A percentile compares a stretch with the other conserved stretches of the same genome.
These are phyloP conservation scores for Scaptodrosophila lebanonensis DNA, from an alignment of 1,140 invertebrate species.

Conservation along the genomic window DNA sequence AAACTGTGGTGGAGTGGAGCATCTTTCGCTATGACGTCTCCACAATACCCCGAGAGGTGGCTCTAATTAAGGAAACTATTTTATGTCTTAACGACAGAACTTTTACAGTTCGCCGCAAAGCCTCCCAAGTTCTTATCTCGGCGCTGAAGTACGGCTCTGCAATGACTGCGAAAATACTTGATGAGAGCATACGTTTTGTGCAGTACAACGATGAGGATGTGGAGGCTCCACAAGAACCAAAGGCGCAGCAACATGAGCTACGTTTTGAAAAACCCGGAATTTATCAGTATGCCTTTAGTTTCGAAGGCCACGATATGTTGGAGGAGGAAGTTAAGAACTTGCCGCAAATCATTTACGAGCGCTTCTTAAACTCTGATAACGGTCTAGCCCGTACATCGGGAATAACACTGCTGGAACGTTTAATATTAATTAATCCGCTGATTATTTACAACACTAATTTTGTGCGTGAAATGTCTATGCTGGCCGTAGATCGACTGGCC, in stretches of 20 bases:
- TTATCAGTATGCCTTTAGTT: slow-evolving; percentile 47
- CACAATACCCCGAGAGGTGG: slow-evolving; percentile 63
- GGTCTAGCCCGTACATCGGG: slow-evolving; percentile 54
- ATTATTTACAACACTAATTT: slow-evolving; percentile 73
- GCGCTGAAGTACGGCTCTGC: slow-evolving; percentile 59
- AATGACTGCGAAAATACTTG: slow-evolving; percentile 54
- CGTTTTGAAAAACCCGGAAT: slow-evolving; percentile 44
- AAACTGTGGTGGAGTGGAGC: slow-evolving; percentile 66
- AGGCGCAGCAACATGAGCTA: slow-evolving; percentile 40
- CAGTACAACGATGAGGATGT: slow-evolving; percentile 46
- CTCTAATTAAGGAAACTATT: slow-evolving; percentile 51
- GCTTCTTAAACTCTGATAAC: slow-evolving; percentile 47
- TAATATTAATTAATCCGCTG: slow-evolving; percentile 55
- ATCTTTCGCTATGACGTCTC: slow-evolving; percentile 71
- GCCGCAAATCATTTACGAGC: slow-evolving; percentile 50
- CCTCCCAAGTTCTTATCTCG: slow-evolving; percentile 53
- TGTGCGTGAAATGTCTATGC: slow-evolving; percentile 38
- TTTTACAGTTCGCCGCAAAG: slow-evolving; percentile 64
- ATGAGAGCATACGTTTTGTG: slow-evolving; percentile 54
- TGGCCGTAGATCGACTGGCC: slow-evolving; percentile 49
- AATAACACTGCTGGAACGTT: slow-evolving; percentile 57
- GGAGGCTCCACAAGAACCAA: slow-evolving; percentile 21
- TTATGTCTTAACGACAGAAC: slow-evolving; percentile 55
- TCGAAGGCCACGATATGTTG: slow-evolving; percentile 53
- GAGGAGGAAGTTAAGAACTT: slow-evolving; percentile 46